These are phyloP conservation scores for Machimus atricapillus DNA, from an alignment of 2,888 invertebrate species.

Conservation along the genomic window DNA sequence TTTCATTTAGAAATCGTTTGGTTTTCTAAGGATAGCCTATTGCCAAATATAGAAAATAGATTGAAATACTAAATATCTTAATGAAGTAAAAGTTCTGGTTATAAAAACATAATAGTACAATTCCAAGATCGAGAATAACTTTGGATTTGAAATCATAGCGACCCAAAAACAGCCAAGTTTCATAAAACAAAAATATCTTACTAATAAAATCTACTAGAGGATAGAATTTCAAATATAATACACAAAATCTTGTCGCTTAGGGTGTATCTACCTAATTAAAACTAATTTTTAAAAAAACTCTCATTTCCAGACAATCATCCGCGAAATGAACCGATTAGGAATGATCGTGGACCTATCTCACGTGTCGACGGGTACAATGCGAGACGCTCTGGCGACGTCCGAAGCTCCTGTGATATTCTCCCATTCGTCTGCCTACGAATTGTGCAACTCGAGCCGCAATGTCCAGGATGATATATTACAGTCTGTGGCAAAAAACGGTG, in stretches of 20 bases:
- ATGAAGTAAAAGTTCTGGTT: too few species aligned
- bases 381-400: conserved; percentile 76
- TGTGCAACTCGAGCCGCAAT: conserved; percentile 83
- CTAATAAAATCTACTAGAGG: too few species aligned
- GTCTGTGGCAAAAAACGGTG: conserved; percentile 77
- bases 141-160: too few species aligned
- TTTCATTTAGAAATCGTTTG: too few species aligned
- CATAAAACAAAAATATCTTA: too few species aligned
- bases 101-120: too few species aligned
- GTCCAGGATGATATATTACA: conserved; percentile 80
- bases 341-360: conserved; percentile 88
- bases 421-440: conserved; percentile 81
- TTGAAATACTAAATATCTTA: too few species aligned
- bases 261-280: background rate
- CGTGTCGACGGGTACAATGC: conserved; percentile 82
- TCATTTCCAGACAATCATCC: conserved; percentile 71
- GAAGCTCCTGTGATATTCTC: conserved; percentile 87
- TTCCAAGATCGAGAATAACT: too few species aligned
- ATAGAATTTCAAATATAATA: too few species aligned
- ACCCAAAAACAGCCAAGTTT: too few species aligned
- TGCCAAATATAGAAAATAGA: too few species aligned
- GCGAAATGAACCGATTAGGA: conserved; percentile 88
- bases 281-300: background rate
- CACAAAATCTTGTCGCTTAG: background rate
- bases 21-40: too few species aligned